Evolutionary conservation across 2,797 vertebrate genomes (phyloP).

Genomic region (Sebastes trivittatus): DNA sequence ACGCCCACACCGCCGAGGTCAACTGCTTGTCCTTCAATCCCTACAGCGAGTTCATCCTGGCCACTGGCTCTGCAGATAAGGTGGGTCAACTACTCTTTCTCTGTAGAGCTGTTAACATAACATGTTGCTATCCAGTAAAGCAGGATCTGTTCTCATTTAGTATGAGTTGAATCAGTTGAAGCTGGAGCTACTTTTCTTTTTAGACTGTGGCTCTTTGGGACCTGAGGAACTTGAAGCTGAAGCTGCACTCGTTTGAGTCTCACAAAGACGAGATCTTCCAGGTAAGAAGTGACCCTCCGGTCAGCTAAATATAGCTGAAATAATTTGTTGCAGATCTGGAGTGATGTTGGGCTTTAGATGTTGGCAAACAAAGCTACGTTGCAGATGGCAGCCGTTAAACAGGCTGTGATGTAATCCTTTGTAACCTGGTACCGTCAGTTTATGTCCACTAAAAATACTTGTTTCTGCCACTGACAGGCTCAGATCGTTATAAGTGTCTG

Average conservation of each 20-base stretch:
- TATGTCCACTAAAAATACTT: background rate
- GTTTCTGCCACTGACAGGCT: background rate
- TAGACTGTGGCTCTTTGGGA: conserved; percentile 99
- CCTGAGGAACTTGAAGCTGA: conserved; percentile 95
- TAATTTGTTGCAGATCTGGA: background rate
- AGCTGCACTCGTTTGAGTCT: conserved; percentile 98
- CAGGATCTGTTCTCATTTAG: background rate
- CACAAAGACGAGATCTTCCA: conserved; percentile 99
- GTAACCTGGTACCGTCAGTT: background rate
- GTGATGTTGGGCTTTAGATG: background rate
- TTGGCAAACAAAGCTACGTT: background rate
- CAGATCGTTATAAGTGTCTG: background rate
- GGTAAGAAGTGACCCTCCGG: conserved; percentile 74
- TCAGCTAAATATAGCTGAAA: background rate
- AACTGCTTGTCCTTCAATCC: conserved; percentile 98
- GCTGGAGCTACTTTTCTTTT: background rate
- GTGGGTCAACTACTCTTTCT: conserved; percentile 60
- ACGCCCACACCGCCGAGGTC: conserved; percentile 97
- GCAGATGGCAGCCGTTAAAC: background rate
- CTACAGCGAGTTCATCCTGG: conserved; percentile 97
- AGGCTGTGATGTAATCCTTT: background rate
- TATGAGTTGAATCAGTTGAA: background rate
- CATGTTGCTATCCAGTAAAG: background rate
- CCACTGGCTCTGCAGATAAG: conserved; percentile 97
- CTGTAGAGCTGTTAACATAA: background rate